Evolutionary conservation across 2,888 invertebrate species (phyloP), one percentile per base, ranked within the genome.

Genomic region (Mellilla xanthometata): DNA sequence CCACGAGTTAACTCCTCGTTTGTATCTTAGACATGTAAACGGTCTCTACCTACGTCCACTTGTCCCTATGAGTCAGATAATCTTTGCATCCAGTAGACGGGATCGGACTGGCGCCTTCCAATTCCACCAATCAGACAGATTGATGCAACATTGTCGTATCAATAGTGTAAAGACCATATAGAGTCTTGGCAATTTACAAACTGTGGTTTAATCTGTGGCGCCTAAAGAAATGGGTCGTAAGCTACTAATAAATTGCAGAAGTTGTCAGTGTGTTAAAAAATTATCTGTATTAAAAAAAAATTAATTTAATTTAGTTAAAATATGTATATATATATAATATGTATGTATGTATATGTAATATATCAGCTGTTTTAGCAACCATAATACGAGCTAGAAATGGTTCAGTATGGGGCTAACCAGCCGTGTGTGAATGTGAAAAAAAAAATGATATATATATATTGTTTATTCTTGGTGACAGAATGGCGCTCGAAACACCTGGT

Each of bases 101-200:
- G 62, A 64, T 59, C 67, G 78, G 81, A 81, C 80, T 55, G 83
- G 81, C 81, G 83, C 83, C 81, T 80, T 69, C 73, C 81, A 81
- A 83, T 84, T 82, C 75, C 66, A 71, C 68, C 80, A 82, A 82
- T 81, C 72, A 81, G 62, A 65, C 72, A 71, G 74, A 79, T 78
- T 78, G 77, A 75, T 73, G 69, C 68, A 72, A 59, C 63, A 67
- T 68, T 63, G 72, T 75, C 70, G 15, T 19, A 19, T 19, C 4
- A 19, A 19, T 6, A 5, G 15, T 19, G 6, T 19, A 3, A 19
- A 6, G 15, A 19, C 15, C 15, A 19, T 6, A 19, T 72, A 68
- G 68, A 68, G 52, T 56, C 56, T 51, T 58, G 53, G 60, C 54
- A 50, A 54, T 58, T 41, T 38, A 40, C 15, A 24, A 41, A 47